Evolutionary conservation across 2,888 invertebrate species (phyloP).

Genomic region (Luperina nickerlii): DNA sequence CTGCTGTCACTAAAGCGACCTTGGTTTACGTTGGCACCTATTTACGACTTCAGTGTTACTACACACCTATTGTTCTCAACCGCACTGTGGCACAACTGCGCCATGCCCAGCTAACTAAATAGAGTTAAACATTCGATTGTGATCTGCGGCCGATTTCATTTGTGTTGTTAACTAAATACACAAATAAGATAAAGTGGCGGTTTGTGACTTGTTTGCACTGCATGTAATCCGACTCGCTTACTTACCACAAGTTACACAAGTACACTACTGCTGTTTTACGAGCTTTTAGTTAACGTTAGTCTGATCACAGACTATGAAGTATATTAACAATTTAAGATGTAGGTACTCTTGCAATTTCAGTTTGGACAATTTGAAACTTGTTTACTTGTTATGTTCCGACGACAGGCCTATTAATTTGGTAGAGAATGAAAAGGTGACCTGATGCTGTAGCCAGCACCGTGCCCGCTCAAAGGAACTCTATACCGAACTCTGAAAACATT

Average conservation of each 20-base stretch:
- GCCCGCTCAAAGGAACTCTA: background rate
- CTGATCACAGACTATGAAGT: background rate
- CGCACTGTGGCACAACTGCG: background rate
- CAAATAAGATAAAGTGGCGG: constrained; percentile 21
- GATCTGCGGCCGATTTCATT: constrained; percentile 19
- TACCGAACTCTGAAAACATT: background rate
- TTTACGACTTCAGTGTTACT: background rate
- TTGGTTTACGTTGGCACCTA: background rate
- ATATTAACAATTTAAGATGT: background rate
- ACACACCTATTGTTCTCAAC: constrained; percentile 8
- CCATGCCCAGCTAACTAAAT: background rate
- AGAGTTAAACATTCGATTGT: constrained; percentile 24
- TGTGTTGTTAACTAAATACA: constrained; percentile 32
- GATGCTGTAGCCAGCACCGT: background rate
- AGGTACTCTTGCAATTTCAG: background rate
- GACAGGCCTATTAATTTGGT: background rate
- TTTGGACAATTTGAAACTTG: background rate
- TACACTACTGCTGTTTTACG: background rate
- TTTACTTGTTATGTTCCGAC: background rate
- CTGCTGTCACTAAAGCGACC: too few relatives aligned
- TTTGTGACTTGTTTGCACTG: constrained; percentile 13
- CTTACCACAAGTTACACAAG: background rate
- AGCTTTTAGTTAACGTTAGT: constrained; percentile 6
- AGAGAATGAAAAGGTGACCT: background rate
- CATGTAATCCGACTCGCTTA: background rate